These are phyloP conservation scores for Archegozetes longisetosus DNA, from an alignment of 1,140 invertebrate species.

Conservation along the genomic window DNA sequence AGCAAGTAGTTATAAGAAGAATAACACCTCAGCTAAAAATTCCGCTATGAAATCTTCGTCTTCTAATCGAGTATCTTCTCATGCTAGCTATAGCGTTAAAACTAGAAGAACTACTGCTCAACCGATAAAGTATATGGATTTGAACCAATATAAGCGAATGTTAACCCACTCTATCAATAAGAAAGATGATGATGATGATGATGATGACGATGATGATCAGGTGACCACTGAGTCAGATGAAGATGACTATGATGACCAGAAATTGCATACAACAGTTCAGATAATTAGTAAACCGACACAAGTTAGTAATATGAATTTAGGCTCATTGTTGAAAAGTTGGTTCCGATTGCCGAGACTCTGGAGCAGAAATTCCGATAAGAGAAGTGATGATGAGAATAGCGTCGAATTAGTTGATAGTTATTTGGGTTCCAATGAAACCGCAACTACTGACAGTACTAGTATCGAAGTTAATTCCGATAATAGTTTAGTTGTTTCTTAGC, in stretches of 20 bases:
- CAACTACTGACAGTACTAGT: too few relatives aligned
- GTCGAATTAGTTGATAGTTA: too few relatives aligned
- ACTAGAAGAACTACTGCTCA: not conserved
- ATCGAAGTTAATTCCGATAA: too few relatives aligned
- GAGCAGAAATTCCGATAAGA: not conserved
- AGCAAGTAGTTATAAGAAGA: not conserved
- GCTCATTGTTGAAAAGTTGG: not conserved
- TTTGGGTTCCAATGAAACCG: too few relatives aligned
- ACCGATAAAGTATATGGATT: not conserved
- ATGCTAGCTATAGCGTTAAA: not conserved
- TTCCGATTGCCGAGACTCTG: not conserved
- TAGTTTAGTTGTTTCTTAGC: too few relatives aligned
- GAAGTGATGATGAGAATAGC: not conserved
- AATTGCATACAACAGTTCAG: not conserved
- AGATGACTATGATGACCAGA: not conserved
- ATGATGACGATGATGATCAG: not conserved
- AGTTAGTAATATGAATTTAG: not conserved
- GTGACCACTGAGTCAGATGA: too few relatives aligned
- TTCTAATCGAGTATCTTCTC: not conserved
- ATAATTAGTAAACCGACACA: not conserved
- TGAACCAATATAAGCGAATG: not conserved
- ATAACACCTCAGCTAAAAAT: too few relatives aligned
- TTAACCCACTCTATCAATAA: not conserved
- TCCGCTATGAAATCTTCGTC: not conserved
- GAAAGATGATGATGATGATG: not conserved